Evolutionary conservation across 2,797 vertebrate species (phyloP).

Genomic region (Alexandromys oeconomus): DNA sequence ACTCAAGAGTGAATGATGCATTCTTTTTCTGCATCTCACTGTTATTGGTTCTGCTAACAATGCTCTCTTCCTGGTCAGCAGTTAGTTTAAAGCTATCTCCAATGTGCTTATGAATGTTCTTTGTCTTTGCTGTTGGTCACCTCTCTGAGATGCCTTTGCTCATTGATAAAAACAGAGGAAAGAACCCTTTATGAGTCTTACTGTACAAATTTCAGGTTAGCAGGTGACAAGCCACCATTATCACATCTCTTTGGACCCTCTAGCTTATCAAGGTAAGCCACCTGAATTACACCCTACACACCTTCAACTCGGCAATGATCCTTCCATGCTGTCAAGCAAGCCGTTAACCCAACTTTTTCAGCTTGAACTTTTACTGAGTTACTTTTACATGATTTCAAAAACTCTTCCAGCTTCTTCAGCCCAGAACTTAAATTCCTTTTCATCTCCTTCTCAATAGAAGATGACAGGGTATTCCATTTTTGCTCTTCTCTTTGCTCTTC

Average conservation of each 20-base stretch:
- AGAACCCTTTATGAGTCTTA: not conserved
- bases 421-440: conserved; percentile 74
- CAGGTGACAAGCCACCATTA: not conserved
- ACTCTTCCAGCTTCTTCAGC: conserved; percentile 77
- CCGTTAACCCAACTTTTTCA: conserved; percentile 72
- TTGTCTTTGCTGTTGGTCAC: not conserved
- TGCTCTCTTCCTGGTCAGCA: not conserved
- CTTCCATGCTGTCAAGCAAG: conserved; percentile 80
- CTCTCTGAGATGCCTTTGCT: not conserved
- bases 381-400: conserved; percentile 79
- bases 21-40: not conserved
- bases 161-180: not conserved
- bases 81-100: not conserved
- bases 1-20: not conserved
- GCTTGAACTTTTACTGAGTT: conserved; percentile 73
- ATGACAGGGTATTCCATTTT: conserved; percentile 74
- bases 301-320: conserved; percentile 73
- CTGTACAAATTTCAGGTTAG: not conserved
- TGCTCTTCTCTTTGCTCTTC: conserved; percentile 80
- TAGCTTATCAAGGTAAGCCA: not conserved
- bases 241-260: not conserved
- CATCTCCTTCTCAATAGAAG: conserved; percentile 75
- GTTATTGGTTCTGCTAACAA: not conserved
- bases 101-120: not conserved
- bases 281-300: not conserved